Evolutionary conservation across 2,888 invertebrate genomes (phyloP).

Genomic region (Tiliacea citrago): DNA sequence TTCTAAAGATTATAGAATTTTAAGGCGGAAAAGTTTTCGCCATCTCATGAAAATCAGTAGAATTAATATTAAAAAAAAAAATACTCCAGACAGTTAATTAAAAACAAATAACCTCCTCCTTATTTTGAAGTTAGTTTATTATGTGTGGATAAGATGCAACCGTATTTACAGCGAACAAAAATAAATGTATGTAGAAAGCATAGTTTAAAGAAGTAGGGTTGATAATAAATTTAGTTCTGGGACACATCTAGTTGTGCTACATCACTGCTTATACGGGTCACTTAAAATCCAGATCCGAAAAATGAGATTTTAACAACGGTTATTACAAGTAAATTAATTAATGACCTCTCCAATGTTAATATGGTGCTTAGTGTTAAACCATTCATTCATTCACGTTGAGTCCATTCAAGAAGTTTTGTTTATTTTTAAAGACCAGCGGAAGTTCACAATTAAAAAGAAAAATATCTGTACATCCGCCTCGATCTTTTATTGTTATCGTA

Average conservation of each 20-base stretch:
- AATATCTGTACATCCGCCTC: not conserved
- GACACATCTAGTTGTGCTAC: slow-evolving; percentile 67
- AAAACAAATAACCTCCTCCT: no score
- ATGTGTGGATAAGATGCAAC: no score
- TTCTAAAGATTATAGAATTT: no score
- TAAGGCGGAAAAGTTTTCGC: no score
- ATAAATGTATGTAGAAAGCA: not conserved
- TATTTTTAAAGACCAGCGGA: not conserved
- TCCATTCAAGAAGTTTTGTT: slow-evolving; percentile 32
- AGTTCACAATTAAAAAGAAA: not conserved
- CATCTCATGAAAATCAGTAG: no score
- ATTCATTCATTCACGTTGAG: slow-evolving; percentile 7
- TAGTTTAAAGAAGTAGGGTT: not conserved
- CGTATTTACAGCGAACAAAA: no score
- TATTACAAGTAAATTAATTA: slow-evolving; percentile 89
- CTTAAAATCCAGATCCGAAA: slow-evolving; percentile 74
- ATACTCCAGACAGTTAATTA: no score
- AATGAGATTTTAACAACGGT: slow-evolving; percentile 87
- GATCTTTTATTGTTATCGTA: not conserved
- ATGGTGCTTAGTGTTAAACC: slow-evolving; percentile 63
- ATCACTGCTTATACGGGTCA: slow-evolving; percentile 72
- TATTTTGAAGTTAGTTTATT: no score
- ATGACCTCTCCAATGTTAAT: slow-evolving; percentile 75
- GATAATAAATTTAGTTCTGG: not conserved
- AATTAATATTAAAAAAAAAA: no score